phyloP scores from a whole-genome alignment of 2,113 vertebrate genomes.

The Trichechus manatus region DNA sequence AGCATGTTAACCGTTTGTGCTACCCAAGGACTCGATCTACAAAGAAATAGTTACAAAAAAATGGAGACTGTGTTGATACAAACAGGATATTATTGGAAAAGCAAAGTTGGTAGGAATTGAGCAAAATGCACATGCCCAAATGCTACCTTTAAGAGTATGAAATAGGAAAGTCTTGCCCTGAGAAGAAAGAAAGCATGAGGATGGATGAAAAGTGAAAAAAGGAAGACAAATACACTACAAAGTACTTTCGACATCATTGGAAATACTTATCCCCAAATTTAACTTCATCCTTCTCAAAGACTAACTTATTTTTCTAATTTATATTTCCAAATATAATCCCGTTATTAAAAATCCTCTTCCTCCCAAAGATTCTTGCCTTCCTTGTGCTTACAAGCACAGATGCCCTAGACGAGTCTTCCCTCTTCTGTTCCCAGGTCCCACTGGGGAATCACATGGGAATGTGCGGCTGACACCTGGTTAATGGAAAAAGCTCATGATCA shows the following conservation, averaged over 20 bases:
- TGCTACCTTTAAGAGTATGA: neutral
- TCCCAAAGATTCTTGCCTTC: neutral
- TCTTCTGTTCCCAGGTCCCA: neutral
- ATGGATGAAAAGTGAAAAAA: neutral
- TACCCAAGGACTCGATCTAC: neutral
- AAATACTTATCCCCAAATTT: neutral
- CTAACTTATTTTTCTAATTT: neutral
- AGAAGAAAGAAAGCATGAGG: neutral
- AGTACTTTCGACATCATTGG: neutral
- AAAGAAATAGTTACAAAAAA: neutral
- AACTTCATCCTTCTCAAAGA: neutral
- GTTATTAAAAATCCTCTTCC: neutral
- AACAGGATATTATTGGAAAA: neutral
- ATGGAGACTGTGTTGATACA: neutral
- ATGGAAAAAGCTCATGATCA: neutral
- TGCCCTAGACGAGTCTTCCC: neutral
- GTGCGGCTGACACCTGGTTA: neutral
- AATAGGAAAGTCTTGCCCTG: neutral
- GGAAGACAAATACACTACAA: neutral
- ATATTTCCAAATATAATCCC: too few species aligned
- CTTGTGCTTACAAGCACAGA: neutral
- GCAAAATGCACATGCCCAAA: neutral
- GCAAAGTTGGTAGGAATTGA: neutral
- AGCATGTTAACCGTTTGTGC: neutral
- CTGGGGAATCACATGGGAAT: too few species aligned